A percentile compares a stretch with the other conserved stretches of the same genome.
These are phyloP conservation scores for Aplocera efformata DNA, from an alignment of 2,888 invertebrate species.

Conservation along the genomic window DNA sequence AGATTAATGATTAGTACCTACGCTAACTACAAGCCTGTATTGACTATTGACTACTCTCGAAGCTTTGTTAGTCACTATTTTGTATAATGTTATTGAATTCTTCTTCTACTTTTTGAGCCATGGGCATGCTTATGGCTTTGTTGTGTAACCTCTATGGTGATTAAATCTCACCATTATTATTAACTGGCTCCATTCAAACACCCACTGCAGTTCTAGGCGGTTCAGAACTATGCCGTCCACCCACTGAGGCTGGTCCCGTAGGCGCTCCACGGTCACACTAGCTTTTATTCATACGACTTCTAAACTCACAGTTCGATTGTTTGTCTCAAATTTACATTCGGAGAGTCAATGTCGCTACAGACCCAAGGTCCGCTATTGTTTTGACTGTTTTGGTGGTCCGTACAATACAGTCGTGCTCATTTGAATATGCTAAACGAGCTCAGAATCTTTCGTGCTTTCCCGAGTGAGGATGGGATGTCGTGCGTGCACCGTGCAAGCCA, in stretches of 20 bases:
- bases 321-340: conserved; percentile 73
- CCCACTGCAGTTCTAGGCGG: conserved; percentile 77
- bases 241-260: conserved; percentile 76
- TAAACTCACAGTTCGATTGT: conserved; percentile 72
- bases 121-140: conserved; percentile 70
- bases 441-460: conserved; percentile 35
- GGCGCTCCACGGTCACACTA: conserved; percentile 77
- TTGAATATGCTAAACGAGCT: conserved; percentile 57
- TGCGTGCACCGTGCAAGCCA: conserved; percentile 73
- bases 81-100: conserved; percentile 50
- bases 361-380: conserved; percentile 73
- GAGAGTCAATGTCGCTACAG: conserved; percentile 71
- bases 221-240: conserved; percentile 78
- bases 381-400: conserved; percentile 70
- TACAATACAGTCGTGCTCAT: conserved; percentile 56
- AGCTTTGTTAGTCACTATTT: conserved; percentile 71
- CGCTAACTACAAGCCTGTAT: conserved; percentile 51
- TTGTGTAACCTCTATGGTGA: conserved; percentile 78
- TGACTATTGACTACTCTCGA: conserved; percentile 46
- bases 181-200: conserved; percentile 80
- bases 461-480: conserved; percentile 42
- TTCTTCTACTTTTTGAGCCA: conserved; percentile 57
- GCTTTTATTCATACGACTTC: conserved; percentile 69
- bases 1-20: conserved; percentile 56
- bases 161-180: conserved; percentile 81